phyloP scores from a whole-genome alignment of 2,797 vertebrate species.

The Oreochromis grahami region DNA sequence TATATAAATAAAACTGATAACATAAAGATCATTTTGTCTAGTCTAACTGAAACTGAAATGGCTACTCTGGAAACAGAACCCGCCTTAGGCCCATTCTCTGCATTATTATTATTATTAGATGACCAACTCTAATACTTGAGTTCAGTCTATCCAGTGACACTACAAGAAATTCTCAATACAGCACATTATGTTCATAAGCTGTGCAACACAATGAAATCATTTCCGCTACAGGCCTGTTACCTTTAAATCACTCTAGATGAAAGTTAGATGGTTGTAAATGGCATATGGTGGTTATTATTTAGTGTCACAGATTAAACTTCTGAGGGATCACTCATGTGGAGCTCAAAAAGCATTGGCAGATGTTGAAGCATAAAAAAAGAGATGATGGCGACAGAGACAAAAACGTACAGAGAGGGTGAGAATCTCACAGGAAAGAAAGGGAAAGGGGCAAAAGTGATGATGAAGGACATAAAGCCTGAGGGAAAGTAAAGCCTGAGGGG shows the following conservation, averaged over 20 bases:
- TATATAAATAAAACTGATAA: not conserved
- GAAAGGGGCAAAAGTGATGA: constrained; percentile 20
- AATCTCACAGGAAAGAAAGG: not conserved
- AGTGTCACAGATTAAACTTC: constrained; percentile 24
- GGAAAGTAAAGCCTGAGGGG: constrained; percentile 27
- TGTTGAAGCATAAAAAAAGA: constrained; percentile 21
- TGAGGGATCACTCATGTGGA: constrained; percentile 14
- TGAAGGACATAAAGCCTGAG: constrained; percentile 32
- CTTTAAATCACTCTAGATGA: constrained; percentile 32
- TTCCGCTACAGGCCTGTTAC: not conserved
- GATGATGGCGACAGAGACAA: not conserved
- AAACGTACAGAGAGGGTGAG: not conserved
- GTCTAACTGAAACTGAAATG: not conserved
- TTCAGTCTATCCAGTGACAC: not conserved
- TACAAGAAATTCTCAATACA: not conserved
- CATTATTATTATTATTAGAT: not conserved
- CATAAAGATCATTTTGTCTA: not conserved
- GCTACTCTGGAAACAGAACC: not conserved
- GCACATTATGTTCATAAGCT: not conserved
- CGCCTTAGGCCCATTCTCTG: not conserved
- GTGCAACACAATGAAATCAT: constrained; percentile 13
- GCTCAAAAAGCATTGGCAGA: constrained; percentile 41
- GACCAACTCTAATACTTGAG: not conserved
- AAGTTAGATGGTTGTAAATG: constrained; percentile 20
- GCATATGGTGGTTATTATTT: constrained; percentile 31